These are phyloP conservation scores for Nomada lathburiana DNA, from an alignment of 2,888 invertebrate genomes.

Conservation along the genomic window DNA sequence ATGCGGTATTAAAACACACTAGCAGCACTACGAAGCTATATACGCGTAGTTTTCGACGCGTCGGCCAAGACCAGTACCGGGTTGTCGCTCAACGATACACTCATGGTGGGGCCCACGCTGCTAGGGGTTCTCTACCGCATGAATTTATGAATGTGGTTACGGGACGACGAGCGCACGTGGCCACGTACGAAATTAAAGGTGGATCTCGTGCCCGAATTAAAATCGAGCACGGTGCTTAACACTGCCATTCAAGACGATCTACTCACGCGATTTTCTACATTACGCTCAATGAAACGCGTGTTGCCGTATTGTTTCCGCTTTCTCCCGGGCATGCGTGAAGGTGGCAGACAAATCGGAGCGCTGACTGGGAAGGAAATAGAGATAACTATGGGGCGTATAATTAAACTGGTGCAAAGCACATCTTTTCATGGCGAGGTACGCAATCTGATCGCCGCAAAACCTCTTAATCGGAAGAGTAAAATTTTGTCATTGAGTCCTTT, in stretches of 20 bases:
- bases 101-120: too few species aligned
- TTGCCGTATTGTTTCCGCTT: too few species aligned
- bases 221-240: neutral
- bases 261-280: neutral
- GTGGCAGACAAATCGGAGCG: too few species aligned
- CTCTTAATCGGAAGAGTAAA: neutral
- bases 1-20: too few species aligned
- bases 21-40: too few species aligned
- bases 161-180: neutral
- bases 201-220: too few species aligned
- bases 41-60: too few species aligned
- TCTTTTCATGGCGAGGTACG: neutral
- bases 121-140: neutral
- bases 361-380: too few species aligned
- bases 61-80: too few species aligned
- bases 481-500: neutral
- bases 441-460: neutral
- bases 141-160: conserved; percentile 1
- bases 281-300: neutral
- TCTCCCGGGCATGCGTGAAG: neutral
- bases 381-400: too few species aligned
- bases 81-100: too few species aligned
- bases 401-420: neutral
- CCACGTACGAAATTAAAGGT: neutral
- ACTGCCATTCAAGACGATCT: neutral